These are phyloP conservation scores for Malurus alboscapulatus DNA, from an alignment of 2,113 vertebrate species.

Conservation along the genomic window DNA sequence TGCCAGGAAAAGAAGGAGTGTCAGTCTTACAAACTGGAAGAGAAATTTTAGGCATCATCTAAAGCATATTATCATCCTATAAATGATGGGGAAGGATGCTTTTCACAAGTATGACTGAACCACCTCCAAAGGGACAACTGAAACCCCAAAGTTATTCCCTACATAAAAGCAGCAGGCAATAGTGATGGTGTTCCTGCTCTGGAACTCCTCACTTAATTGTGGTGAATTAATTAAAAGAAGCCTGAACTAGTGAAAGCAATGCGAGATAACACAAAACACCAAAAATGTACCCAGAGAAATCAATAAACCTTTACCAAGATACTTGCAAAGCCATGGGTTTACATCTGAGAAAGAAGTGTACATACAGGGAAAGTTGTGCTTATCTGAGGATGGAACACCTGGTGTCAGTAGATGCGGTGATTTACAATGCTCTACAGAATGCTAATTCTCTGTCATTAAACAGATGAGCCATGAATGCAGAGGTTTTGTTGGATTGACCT, in stretches of 20 bases:
- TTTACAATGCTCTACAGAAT: not conserved
- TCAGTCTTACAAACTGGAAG: not conserved
- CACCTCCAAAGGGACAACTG: not conserved
- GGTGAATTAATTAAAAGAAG: not conserved
- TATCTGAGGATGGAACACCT: not conserved
- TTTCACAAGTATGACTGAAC: not conserved
- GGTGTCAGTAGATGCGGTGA: not conserved
- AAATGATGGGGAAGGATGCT: not conserved
- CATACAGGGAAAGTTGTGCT: not conserved
- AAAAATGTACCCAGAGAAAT: not conserved
- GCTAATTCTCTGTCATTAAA: not conserved
- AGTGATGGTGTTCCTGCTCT: not conserved
- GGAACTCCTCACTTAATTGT: not conserved
- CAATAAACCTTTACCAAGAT: not conserved
- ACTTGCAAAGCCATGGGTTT: not conserved
- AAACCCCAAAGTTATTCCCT: not conserved
- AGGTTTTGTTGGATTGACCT: not conserved
- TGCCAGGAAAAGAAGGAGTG: not conserved
- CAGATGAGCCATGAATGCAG: not conserved
- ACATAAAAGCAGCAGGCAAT: not conserved
- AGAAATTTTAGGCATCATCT: not conserved
- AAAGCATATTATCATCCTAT: not conserved
- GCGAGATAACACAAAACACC: not conserved
- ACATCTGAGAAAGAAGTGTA: not conserved
- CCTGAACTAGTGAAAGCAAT: not conserved